Base-by-base conservation (phyloP, 2,888 invertebrate genomes). In the Pteria penguin region DNA sequence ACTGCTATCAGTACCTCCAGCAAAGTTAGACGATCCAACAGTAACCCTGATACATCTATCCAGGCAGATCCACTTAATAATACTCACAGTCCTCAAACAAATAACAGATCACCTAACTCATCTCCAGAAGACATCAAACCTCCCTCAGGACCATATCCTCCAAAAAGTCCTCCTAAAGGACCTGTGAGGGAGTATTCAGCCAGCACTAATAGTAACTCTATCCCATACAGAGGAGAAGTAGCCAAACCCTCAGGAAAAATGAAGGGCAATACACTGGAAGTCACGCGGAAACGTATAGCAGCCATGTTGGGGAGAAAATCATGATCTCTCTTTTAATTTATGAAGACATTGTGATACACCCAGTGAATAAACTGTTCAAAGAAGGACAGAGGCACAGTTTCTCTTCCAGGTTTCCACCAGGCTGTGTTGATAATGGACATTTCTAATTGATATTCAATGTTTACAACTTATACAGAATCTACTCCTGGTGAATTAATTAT, bases 211-310 rank as follows among this genome's bases (percentile, higher is more conserved):
- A 29, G 32, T 18, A 74, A 68, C 62, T 61, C 61, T 22, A 60
- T 75, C 4, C 65, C 75, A 24, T 79, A 70, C 58, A 24, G 52
- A 36, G 80, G 80, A 0, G 75, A 80, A 54, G 24, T 32, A 22
- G 80, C 77, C 26, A 80, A 77, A 68, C 57, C 69, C 3, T 52
- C 58, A 0, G 77, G 80, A 52, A 77, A 75, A 61, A 60, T 80
- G 14, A 77, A 75, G 70, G 80, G 80, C 14, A 63, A 57, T 29
- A 58, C 74, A n/a, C 58, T 86, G 14, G 81, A 84, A 11, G 86
- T 86, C 36, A 88, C 84, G 68, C 78, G 88, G 45, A 80, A 80
- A 57, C 79, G 88, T 65, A 88, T 88, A 27, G 86, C 87, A 18
- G 82, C 83, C 8, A 84, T 88, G 33, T 76, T 88, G 27, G 88